Evolutionary conservation across 2,888 invertebrate genomes (phyloP), one percentile per base, ranked within the genome.

Genomic region (Pachliopta kotzebuea): DNA sequence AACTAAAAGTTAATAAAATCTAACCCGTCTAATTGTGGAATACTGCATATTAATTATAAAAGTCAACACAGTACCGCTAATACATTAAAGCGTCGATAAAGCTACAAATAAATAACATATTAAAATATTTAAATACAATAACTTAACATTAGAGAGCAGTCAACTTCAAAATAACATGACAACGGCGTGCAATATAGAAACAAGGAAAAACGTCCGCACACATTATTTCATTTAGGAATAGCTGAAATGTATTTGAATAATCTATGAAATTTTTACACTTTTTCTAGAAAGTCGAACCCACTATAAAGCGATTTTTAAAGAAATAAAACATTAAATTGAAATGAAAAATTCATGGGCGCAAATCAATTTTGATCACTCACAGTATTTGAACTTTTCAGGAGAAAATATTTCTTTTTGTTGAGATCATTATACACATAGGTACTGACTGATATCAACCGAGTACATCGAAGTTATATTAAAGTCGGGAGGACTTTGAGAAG

Each of bases 41-140:
- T 88, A 86, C 84, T 85, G 88, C 76, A 71, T 74, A 76, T 71
- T 70, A 76, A 73, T 75, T 72, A 76, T 65, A 69, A 72, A 71
- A 69, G 72, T 80, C 76, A 84, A 81, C 81, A 72, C 76, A 78
- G 77, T 79, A 74, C 71, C 79, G 76, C 76, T 84, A 81, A 67
- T 71, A 79, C 81, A 84, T 88, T 85, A 85, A 89, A 90, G 89
- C 89, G 79, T 82, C 77, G 75, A 84, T 90, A 88, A 88, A 90
- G 90, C 91, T 90, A 91, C 83, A 88, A 90, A 90, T 91, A 90
- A 91, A 91, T 90, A 91, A 91, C 91, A 86, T 83, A 81, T 88
- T 91, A 91, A 88, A 90, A 90, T 91, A 90, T 91, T 85, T 82
- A 84, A 86, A 87, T 89, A 90, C 86, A 87, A 90, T 88, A 91